A percentile compares a stretch with the other conserved stretches of the same genome.
Conservation (phyloP, 1,140 invertebrate genomes). For the Pemphigus obesinymphae region DNA sequence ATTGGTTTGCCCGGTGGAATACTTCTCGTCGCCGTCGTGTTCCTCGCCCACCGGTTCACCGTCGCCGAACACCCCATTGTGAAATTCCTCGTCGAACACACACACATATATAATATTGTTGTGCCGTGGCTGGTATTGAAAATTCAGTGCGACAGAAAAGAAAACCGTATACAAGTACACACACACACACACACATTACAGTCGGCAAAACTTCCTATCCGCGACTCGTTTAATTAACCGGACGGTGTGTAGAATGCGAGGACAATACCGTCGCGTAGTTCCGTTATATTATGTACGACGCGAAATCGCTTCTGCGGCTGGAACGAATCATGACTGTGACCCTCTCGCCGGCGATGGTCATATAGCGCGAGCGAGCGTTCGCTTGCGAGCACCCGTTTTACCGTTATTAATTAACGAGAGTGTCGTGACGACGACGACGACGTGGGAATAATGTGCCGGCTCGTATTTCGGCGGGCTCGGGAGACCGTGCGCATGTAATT, state of each 20-base stretch:
- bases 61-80: neutral
- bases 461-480: neutral
- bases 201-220: neutral
- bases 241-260: neutral
- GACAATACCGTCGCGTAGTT: conserved; percentile 4
- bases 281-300: neutral
- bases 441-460: neutral
- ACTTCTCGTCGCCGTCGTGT: neutral
- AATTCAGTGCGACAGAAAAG: neutral
- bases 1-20: neutral
- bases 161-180: too few species aligned
- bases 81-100: neutral
- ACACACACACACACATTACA: neutral
- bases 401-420: conserved; percentile 32
- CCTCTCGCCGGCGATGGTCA: neutral
- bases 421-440: conserved; percentile 18
- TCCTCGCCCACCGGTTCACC: neutral
- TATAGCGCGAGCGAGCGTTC: neutral
- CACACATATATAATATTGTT: too few species aligned
- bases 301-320: neutral
- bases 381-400: neutral
- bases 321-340: neutral
- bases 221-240: neutral
- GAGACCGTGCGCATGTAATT: neutral
- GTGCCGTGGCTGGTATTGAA: neutral